Evolutionary conservation across 2,888 invertebrate species (phyloP).

Genomic region (Nezara viridula): DNA sequence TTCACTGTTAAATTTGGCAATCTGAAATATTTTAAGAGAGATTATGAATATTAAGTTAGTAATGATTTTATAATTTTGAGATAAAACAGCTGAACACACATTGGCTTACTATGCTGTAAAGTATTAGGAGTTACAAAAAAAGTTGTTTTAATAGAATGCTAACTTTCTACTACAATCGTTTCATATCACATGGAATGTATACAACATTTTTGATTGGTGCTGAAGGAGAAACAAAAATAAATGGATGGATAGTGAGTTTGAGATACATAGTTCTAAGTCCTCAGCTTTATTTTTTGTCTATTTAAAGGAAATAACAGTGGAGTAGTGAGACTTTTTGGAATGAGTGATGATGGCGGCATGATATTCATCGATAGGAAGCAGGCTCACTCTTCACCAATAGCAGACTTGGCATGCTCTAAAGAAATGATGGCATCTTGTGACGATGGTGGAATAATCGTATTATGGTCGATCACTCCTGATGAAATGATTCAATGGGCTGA

Average conservation of each 20-base stretch:
- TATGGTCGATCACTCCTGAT: conserved; percentile 66
- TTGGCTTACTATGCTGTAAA: background rate
- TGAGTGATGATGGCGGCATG: conserved; percentile 65
- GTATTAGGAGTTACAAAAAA: background rate
- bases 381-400: conserved; percentile 66
- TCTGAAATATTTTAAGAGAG: too few species aligned
- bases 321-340: conserved; percentile 66
- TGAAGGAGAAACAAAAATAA: background rate
- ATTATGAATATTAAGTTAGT: too few species aligned
- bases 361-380: conserved; percentile 66
- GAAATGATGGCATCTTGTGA: conserved; percentile 67
- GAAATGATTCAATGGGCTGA: conserved; percentile 65
- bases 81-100: too few species aligned
- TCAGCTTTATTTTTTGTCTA: background rate
- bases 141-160: background rate
- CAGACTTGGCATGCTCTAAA: conserved; percentile 65
- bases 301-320: conserved; percentile 66
- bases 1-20: too few species aligned
- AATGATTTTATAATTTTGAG: too few species aligned
- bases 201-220: background rate
- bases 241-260: too few species aligned
- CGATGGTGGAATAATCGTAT: conserved; percentile 66
- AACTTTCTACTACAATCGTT: background rate
- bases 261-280: background rate
- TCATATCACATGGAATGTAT: too few species aligned